Base-by-base conservation (phyloP, 2,113 vertebrate species). In the Brachyhypopomus occidentalis region DNA sequence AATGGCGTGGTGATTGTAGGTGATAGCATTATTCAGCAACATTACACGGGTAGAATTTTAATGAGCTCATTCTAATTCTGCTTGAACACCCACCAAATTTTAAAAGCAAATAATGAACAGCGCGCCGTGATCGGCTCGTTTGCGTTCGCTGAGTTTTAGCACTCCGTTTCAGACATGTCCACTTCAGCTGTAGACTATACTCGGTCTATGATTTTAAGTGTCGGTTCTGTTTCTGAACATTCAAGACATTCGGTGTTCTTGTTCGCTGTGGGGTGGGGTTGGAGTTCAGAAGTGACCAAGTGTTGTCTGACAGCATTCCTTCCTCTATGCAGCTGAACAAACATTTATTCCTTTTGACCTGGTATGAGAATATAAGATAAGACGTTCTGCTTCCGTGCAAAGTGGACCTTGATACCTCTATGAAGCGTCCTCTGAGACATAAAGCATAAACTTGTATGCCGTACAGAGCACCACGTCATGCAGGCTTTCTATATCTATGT, bases 311-410 rank as follows among this genome's bases (percentile, higher is more conserved):
- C 58, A 34, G 60, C 60, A 30, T 77, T 77, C 60, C 41, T 52
- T 3, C 38, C 59, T 56, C 27, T 52, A 30, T 6, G 25, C 69
- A 80, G 78, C 78, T 80, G 69, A 52, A 71, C 58, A 80, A 80
- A 80, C 78, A 80, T 72, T 72, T 45, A 72, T 58, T 70, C 52
- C 48, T 72, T 67, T 36, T 12, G n/a, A 41, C 4, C 36, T 14
- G 36, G 20, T 23, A 55, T 30, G 9, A 34, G 56, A 56, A 56
- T 41, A 48, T 62, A 72, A 22, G 67, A 38, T 79, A 78, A 52
- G 30, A n/a, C 75, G 30, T 67, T 36, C 48, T 38, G 30, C 9
- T 64, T 19, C 23, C 41, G 34, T 62, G 59, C 5, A 45, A 38
- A 75, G 59, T 12, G 56, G 14, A 58, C 56, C 14, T n/a, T 41